Evolutionary conservation across 53 echinoderm and acorn worm species (phyloP).

Genomic region (Patiria pectinifera): DNA sequence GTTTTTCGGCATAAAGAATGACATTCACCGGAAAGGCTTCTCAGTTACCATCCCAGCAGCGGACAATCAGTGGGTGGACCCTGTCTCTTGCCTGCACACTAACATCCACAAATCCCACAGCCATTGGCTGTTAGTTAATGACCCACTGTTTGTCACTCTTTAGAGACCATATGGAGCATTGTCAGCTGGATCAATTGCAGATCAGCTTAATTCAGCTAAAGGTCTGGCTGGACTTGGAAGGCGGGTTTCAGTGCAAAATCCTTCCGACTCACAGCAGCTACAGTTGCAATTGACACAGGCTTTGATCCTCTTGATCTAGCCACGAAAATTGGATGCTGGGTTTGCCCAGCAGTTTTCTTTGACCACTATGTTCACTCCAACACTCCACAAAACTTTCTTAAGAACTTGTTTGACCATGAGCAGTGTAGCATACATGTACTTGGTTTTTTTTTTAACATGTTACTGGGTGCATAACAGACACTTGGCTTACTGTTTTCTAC

Average conservation of each 20-base stretch:
- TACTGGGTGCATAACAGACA: no score
- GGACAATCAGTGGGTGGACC: conserved; percentile 15
- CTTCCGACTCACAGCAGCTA: conserved; percentile 50
- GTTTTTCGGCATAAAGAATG: conserved; percentile 62
- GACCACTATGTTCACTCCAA: conserved; percentile 5
- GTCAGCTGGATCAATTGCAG: conserved; percentile 21
- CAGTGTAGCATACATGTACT: background rate
- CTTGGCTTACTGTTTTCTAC: background rate
- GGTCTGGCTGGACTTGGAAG: conserved; percentile 21
- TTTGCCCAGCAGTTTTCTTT: conserved; percentile 53
- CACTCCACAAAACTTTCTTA: conserved; percentile 39
- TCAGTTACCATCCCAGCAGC: conserved; percentile 54
- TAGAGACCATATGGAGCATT: background rate
- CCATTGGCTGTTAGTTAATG: background rate
- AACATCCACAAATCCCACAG: conserved; percentile 4
- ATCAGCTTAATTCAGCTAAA: conserved; percentile 22
- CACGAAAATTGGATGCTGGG: conserved; percentile 53
- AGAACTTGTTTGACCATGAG: conserved; percentile 52
- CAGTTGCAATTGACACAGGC: conserved; percentile 46
- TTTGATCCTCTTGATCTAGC: conserved; percentile 47
- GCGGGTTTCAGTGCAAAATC: conserved; percentile 45
- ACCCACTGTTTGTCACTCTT: conserved; percentile 26
- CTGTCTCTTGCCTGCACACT: conserved; percentile 2
- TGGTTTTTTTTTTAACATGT: no score
- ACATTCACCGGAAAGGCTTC: conserved; percentile 55